Evolutionary conservation across 2,888 invertebrate genomes (phyloP).

Genomic region (Dexiosoma caninum): DNA sequence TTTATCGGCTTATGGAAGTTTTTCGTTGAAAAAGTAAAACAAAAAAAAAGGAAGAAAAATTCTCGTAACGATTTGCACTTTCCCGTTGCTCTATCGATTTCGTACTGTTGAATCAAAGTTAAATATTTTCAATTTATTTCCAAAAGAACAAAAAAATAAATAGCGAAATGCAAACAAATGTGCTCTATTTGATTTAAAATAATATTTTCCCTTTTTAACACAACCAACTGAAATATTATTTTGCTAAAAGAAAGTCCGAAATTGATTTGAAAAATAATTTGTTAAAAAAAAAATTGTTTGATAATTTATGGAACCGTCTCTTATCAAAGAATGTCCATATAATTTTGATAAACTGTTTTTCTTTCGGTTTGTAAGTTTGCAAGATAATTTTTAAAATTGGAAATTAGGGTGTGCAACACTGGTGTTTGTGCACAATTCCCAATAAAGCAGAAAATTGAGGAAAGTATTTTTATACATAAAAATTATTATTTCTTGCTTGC

Average conservation of each 20-base stretch:
- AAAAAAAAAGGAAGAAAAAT: background rate
- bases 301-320: slow-evolving; percentile 25
- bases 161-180: background rate
- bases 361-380: background rate
- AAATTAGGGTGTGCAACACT: background rate
- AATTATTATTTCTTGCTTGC: too few species aligned
- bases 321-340: slow-evolving; percentile 4
- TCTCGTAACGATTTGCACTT: slow-evolving; percentile 47
- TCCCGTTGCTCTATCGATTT: slow-evolving; percentile 54
- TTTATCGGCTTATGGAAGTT: background rate
- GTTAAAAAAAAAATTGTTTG: background rate
- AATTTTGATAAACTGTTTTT: slow-evolving; percentile 6
- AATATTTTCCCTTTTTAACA: background rate
- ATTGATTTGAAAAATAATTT: slow-evolving; percentile 39
- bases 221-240: background rate
- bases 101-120: slow-evolving; percentile 51
- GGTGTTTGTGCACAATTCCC: too few species aligned
- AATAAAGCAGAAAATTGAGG: too few species aligned
- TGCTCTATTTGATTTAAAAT: slow-evolving; percentile 14
- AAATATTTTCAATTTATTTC: slow-evolving; percentile 14
- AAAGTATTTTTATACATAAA: too few species aligned
- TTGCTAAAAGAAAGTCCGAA: background rate
- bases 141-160: background rate
- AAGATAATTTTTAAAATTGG: background rate
- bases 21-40: background rate